Conservation (phyloP, 1,140 invertebrate species). For the Littorina saxatilis region DNA sequence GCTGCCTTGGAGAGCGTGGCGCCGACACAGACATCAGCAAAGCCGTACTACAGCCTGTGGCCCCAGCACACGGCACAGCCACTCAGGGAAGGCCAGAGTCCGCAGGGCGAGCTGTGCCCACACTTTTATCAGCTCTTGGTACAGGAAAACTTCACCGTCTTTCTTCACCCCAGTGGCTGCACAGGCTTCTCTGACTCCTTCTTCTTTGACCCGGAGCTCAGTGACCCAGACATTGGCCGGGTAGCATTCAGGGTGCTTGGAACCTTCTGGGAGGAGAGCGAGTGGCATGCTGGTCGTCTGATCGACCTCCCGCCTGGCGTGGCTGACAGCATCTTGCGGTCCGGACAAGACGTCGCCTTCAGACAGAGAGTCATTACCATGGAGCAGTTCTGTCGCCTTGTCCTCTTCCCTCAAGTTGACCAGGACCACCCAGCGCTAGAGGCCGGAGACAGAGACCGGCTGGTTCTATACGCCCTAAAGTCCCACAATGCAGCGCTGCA, state of each 20-base stretch:
- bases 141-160: background rate
- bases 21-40: too few relatives aligned
- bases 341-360: background rate
- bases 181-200: background rate
- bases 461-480: slow-evolving; percentile 16
- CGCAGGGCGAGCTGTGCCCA: background rate
- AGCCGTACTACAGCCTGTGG: background rate
- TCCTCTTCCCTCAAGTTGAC: background rate
- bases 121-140: background rate
- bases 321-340: background rate
- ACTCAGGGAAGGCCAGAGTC: background rate
- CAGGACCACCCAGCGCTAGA: background rate
- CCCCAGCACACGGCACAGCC: background rate
- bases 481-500: background rate
- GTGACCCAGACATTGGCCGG: background rate
- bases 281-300: background rate
- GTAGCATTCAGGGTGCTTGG: background rate
- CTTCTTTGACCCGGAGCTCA: slow-evolving; percentile 6
- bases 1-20: background rate
- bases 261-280: background rate
- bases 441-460: background rate
- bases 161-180: background rate
- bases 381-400: background rate
- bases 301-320: background rate
- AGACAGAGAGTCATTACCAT: background rate